Base-by-base conservation (phyloP, 2,888 invertebrate genomes). In the Cacoxenus indagator region DNA sequence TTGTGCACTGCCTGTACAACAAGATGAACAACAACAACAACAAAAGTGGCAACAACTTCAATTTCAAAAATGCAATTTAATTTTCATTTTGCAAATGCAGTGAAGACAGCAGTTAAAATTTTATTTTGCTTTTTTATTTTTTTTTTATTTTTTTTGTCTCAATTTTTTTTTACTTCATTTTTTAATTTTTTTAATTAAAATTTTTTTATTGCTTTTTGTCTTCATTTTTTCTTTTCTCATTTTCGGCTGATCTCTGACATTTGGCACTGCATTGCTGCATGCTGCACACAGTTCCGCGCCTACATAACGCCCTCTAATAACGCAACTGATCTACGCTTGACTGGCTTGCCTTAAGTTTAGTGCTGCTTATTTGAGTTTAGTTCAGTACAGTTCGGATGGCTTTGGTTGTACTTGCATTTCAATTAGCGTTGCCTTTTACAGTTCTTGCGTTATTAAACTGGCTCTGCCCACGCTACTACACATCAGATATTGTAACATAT, bases 211-310 rank as follows among this genome's bases (percentile, higher is more conserved):
- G 37, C 61, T 19, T n/a, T 43, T 45, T 37, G 43, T 14, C 19
- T 45, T 64, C n/a, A n/a, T 14, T 19, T 65, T 26, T 51, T 64
- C 11, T 11, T 27, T 55, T 46, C 14, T 64, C n/a, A 29, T 67
- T 65, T 73, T 64, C 73, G 73, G 73, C 75, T 74, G 79, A 82
- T 84, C 82, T 82, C 78, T 82, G 84, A 83, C 82, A 82, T 84
- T 81, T 84, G 71, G 77, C 54, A 17, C 55, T 45, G 6, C 61
- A 19, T 31, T 19, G 19, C 59, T 19, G 31, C 24, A 8, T 14
- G 14, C 37, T 14, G 37, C 37, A 37, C 37, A 37, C 37, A 14
- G 9, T 14, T 24, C 26, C 24, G 24, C 55, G 31, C 19, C 5
- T 8, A 26, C 48, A 17, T 29, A 64, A 8, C 37, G 31, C 22